A percentile compares a stretch with the other conserved stretches of the same genome.
These are phyloP conservation scores for Adelosebastes latens DNA, from an alignment of 2,797 vertebrate genomes.

Conservation along the genomic window DNA sequence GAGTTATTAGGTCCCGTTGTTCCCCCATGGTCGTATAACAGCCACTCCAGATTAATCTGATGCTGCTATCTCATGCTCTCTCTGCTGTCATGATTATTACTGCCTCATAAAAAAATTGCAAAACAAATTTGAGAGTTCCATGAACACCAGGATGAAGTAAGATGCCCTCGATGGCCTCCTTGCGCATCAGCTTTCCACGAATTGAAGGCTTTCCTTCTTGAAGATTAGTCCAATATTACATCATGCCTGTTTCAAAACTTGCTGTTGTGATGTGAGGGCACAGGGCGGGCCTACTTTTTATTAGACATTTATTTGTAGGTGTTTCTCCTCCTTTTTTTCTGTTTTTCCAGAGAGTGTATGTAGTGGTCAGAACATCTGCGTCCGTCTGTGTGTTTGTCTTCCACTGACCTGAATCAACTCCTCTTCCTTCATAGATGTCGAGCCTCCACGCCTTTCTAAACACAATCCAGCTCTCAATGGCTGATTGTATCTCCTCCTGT, in stretches of 20 bases:
- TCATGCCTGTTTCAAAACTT: constrained; percentile 11
- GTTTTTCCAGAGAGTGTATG: constrained; percentile 21
- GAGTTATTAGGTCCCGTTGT: constrained; percentile 6
- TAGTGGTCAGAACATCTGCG: constrained; percentile 51
- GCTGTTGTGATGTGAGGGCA: not conserved
- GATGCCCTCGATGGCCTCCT: not conserved
- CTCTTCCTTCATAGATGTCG: constrained; percentile 36
- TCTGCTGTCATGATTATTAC: not conserved
- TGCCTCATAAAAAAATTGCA: not conserved
- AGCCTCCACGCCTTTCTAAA: constrained; percentile 55
- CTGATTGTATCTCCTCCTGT: constrained; percentile 53
- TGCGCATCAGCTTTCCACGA: not conserved
- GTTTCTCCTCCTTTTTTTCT: constrained; percentile 16
- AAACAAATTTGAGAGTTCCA: constrained; percentile 1
- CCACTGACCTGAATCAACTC: constrained; percentile 52
- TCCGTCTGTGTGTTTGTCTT: constrained; percentile 47
- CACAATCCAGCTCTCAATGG: constrained; percentile 57
- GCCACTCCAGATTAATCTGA: not conserved
- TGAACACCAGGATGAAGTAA: constrained; percentile 2
- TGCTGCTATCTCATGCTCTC: not conserved
- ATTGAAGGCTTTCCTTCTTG: not conserved
- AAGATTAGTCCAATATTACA: not conserved
- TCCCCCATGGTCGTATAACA: not conserved
- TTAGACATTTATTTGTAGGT: constrained; percentile 2
- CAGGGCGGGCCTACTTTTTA: not conserved